Conservation (phyloP, 1,140 invertebrate genomes). For the Megathymus violae region DNA sequence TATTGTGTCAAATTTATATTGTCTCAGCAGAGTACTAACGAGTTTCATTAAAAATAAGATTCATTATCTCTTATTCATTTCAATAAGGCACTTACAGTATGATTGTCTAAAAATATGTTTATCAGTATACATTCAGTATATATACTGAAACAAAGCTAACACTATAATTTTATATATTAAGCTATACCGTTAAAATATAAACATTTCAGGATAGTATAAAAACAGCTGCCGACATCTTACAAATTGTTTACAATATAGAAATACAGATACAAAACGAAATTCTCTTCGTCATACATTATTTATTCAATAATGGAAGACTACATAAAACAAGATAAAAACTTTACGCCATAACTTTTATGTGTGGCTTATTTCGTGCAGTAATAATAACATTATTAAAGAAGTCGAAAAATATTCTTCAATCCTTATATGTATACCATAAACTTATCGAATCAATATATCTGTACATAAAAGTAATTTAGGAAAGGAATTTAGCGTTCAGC, state of each 20-base stretch:
- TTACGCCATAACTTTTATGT: no score
- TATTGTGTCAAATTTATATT: no score
- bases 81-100: slow-evolving; percentile 41
- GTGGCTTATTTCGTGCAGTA: no score
- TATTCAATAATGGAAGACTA: neutral
- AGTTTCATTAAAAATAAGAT: neutral
- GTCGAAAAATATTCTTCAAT: no score
- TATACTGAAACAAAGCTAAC: no score
- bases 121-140: no score
- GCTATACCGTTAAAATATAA: neutral
- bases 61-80: slow-evolving; percentile 2
- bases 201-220: slow-evolving; percentile 2
- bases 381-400: no score
- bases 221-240: neutral
- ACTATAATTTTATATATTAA: neutral
- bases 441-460: no score
- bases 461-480: no score
- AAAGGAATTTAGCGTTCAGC: slow-evolving; percentile 63
- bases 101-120: slow-evolving; percentile 32
- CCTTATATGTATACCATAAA: no score
- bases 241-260: no score
- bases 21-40: neutral
- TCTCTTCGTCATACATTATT: slow-evolving; percentile 13
- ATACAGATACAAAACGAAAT: neutral
- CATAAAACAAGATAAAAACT: no score